These are phyloP conservation scores for Neotragus moschatus DNA, from an alignment of 2,113 vertebrate genomes.

Conservation along the genomic window DNA sequence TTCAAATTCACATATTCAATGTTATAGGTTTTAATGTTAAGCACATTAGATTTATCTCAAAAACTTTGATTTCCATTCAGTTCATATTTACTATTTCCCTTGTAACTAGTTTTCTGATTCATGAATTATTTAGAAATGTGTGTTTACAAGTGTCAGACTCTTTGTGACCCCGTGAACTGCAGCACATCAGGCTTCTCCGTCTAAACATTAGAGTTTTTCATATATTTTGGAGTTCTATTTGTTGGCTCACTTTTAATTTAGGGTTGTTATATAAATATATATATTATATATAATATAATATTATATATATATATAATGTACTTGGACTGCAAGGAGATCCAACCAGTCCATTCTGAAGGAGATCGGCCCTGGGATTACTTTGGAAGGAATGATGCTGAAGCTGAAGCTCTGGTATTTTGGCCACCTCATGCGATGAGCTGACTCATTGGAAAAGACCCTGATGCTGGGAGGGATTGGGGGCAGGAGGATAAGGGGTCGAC, in stretches of 20 bases:
- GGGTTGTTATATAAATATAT: not conserved
- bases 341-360: too few species aligned
- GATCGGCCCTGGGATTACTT: too few species aligned
- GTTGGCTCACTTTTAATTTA: not conserved
- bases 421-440: too few species aligned
- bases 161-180: not conserved
- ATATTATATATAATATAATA: too few species aligned
- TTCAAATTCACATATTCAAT: not conserved
- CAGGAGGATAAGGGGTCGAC: too few species aligned
- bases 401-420: too few species aligned
- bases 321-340: too few species aligned
- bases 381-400: too few species aligned
- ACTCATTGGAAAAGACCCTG: too few species aligned
- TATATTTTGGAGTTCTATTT: not conserved
- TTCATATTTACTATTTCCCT: not conserved
- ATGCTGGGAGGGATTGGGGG: too few species aligned
- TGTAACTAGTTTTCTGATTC: not conserved
- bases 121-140: not conserved
- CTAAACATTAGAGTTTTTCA: not conserved
- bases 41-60: not conserved
- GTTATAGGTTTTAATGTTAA: not conserved
- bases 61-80: not conserved
- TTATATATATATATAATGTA: not conserved
- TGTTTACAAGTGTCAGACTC: not conserved
- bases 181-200: not conserved